Evolutionary conservation across 2,797 vertebrate genomes (phyloP).

Genomic region (Telmatherina bonti): DNA sequence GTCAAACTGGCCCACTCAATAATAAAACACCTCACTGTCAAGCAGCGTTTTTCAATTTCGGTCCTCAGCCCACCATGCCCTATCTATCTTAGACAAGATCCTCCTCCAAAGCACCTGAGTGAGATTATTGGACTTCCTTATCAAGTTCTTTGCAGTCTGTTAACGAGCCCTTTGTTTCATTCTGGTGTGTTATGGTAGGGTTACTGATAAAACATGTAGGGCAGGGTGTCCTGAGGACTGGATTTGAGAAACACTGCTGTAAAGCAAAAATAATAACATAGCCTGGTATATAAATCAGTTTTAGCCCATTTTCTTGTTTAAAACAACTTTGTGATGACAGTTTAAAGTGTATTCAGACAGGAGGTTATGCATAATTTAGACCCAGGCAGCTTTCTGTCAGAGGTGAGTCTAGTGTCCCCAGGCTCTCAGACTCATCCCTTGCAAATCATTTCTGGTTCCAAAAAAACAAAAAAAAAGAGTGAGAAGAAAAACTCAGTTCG

Average conservation of each 20-base stretch:
- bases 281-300: background rate
- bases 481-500: background rate
- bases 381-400: background rate
- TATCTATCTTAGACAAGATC: too few relatives aligned
- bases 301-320: background rate
- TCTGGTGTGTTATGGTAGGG: too few relatives aligned
- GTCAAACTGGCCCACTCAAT: background rate
- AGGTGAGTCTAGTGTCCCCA: background rate
- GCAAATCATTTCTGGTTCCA: background rate
- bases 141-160: too few relatives aligned
- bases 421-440: background rate
- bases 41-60: too few relatives aligned
- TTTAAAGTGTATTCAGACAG: background rate
- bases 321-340: background rate
- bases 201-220: too few relatives aligned
- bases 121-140: too few relatives aligned
- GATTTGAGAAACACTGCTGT: too few relatives aligned
- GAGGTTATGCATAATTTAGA: background rate
- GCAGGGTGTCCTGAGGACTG: too few relatives aligned
- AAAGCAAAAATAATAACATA: background rate
- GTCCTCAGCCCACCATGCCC: too few relatives aligned
- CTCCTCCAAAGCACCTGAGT: too few relatives aligned
- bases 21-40: background rate
- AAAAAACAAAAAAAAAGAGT: background rate
- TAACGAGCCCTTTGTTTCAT: too few relatives aligned